Conservation (phyloP, 2,797 vertebrate species). For the Adrianichthys oophorus region DNA sequence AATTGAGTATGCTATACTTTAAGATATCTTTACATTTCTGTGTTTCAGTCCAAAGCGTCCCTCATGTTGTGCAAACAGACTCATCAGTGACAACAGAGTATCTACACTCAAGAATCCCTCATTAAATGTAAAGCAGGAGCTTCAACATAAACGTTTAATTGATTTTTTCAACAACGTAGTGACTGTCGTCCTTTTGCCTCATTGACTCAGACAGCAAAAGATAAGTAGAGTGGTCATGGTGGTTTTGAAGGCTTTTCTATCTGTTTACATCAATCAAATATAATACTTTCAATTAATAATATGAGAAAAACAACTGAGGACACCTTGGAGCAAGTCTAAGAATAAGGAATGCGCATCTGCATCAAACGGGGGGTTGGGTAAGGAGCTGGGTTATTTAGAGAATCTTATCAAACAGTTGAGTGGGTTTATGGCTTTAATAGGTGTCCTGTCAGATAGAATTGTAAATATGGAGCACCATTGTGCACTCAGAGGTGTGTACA, state of each 20-base stretch:
- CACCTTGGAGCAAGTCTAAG: constrained; percentile 22
- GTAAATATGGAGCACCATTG: constrained; percentile 73
- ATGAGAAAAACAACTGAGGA: constrained; percentile 20
- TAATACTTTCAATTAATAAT: constrained; percentile 22
- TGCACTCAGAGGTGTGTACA: constrained; percentile 71
- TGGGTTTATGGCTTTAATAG: constrained; percentile 70
- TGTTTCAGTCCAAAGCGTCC: too few species aligned
- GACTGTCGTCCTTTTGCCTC: background rate
- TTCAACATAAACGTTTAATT: too few species aligned
- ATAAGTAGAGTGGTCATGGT: constrained; percentile 2
- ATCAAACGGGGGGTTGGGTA: background rate
- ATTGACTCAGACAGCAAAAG: background rate
- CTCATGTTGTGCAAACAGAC: too few species aligned
- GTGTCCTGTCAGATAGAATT: constrained; percentile 71
- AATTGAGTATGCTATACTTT: too few species aligned
- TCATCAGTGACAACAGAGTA: too few species aligned
- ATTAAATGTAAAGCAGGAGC: too few species aligned
- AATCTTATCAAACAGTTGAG: constrained; percentile 69
- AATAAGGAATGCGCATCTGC: constrained; percentile 15
- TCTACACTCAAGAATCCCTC: too few species aligned
- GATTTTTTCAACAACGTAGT: too few species aligned
- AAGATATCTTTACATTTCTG: too few species aligned
- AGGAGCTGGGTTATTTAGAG: constrained; percentile 48
- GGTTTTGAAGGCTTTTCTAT: background rate
- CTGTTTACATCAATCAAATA: constrained; percentile 23